These are phyloP conservation scores for Anoplius nigerrimus DNA, from an alignment of 2,888 invertebrate species.

Conservation along the genomic window DNA sequence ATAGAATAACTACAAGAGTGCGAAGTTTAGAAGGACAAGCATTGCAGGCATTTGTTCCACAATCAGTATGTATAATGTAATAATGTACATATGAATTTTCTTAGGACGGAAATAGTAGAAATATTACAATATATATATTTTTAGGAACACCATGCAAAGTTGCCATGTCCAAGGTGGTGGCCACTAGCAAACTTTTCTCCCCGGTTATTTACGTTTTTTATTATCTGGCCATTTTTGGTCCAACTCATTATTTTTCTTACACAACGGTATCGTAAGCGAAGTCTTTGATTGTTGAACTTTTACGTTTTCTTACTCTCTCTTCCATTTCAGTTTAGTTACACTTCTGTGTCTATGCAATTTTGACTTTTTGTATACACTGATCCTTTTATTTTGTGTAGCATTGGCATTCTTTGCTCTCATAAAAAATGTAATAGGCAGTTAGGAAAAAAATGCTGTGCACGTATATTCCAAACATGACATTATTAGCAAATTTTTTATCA, in stretches of 20 bases:
- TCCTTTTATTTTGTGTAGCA: conserved; percentile 22
- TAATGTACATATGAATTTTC: background rate
- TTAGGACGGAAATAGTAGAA: background rate
- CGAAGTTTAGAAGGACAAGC: conserved; percentile 73
- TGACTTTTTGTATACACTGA: conserved; percentile 20
- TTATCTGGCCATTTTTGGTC: conserved; percentile 83
- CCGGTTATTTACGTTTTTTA: conserved; percentile 77
- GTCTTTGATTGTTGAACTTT: conserved; percentile 57
- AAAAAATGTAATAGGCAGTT: conserved; percentile 8
- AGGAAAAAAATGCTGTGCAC: no score
- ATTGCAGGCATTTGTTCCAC: conserved; percentile 58
- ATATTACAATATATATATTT: conserved; percentile 24
- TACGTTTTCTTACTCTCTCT: conserved; percentile 13
- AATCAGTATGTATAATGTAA: conserved; percentile 51
- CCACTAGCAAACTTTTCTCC: conserved; percentile 67
- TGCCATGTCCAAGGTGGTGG: conserved; percentile 65
- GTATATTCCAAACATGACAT: no score
- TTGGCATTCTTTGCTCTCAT: background rate
- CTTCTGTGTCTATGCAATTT: no score
- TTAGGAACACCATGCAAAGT: conserved; percentile 55
- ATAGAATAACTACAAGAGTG: conserved; percentile 74
- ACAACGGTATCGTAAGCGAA: conserved; percentile 68
- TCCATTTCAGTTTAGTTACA: no score
- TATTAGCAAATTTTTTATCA: conserved; percentile 29
- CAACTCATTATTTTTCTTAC: conserved; percentile 61